These are phyloP conservation scores for Conomelus anceps DNA, from an alignment of 2,888 invertebrate species.

Conservation along the genomic window DNA sequence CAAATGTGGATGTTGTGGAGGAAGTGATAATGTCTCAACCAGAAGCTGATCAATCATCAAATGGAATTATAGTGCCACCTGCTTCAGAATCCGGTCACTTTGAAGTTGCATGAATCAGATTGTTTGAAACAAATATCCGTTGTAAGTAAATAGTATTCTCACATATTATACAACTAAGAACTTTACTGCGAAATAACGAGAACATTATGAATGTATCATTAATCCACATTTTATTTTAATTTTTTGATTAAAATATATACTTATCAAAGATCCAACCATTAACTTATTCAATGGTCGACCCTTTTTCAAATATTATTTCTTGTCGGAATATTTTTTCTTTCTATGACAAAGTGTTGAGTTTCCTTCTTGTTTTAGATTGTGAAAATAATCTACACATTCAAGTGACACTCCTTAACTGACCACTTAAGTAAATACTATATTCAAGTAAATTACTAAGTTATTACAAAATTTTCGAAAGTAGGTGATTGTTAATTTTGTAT, in stretches of 20 bases:
- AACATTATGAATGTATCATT: background rate
- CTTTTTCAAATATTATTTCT: background rate
- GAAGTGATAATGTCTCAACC: conserved; percentile 12
- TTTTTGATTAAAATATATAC: no score
- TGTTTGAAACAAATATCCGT: background rate
- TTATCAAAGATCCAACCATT: no score
- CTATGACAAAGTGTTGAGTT: background rate
- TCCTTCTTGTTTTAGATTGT: background rate
- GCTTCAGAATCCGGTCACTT: background rate
- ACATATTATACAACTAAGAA: background rate
- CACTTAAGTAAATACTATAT: background rate
- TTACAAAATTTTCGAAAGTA: no score
- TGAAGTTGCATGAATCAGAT: background rate
- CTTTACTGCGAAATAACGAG: background rate
- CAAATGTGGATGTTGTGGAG: conserved; percentile 21
- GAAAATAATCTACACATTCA: background rate
- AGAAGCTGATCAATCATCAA: background rate
- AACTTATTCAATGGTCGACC: no score
- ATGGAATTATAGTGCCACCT: no score
- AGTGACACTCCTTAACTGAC: no score
- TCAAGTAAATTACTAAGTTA: no score
- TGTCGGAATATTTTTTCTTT: background rate
- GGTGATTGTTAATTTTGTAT: no score
- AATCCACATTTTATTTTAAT: no score
- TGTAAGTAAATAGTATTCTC: background rate